Evolutionary conservation across 1,140 invertebrate species (phyloP).

Genomic region (Psix sp.): DNA sequence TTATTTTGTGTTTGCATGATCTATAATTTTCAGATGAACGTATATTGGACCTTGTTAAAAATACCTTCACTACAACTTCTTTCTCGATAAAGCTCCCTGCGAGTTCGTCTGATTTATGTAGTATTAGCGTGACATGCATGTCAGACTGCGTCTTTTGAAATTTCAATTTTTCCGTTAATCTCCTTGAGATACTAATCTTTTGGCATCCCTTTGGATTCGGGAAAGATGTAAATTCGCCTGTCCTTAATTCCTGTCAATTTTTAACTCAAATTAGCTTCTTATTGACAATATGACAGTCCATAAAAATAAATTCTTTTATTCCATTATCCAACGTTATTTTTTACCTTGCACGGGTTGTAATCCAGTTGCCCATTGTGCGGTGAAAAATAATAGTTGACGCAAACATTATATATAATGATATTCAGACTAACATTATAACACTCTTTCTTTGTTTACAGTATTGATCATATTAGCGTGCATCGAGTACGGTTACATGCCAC

Average conservation of each 20-base stretch:
- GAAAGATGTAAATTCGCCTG: conserved; percentile 3
- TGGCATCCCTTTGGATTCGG: not conserved
- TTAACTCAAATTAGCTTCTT: too few relatives aligned
- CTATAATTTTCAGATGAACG: not conserved
- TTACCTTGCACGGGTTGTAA: too few relatives aligned
- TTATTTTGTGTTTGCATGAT: not conserved
- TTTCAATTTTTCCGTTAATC: conserved; percentile 5
- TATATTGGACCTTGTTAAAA: not conserved
- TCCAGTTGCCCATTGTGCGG: too few relatives aligned
- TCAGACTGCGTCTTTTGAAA: conserved; percentile 1
- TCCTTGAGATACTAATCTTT: conserved; percentile 4
- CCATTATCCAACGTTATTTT: too few relatives aligned
- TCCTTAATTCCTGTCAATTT: too few relatives aligned
- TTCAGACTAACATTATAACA: too few relatives aligned
- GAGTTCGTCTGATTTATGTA: not conserved
- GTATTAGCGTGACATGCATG: not conserved
- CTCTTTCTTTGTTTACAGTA: conserved; percentile 70
- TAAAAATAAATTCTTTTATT: too few relatives aligned
- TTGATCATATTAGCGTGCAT: conserved; percentile 69
- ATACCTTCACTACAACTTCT: not conserved
- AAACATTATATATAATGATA: too few relatives aligned
- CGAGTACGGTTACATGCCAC: conserved; percentile 77
- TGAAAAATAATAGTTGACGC: too few relatives aligned
- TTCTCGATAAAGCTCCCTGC: not conserved
- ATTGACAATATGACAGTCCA: too few relatives aligned